phyloP scores from a whole-genome alignment of 2,888 invertebrate species.

The Aspidiotus rigidus region DNA sequence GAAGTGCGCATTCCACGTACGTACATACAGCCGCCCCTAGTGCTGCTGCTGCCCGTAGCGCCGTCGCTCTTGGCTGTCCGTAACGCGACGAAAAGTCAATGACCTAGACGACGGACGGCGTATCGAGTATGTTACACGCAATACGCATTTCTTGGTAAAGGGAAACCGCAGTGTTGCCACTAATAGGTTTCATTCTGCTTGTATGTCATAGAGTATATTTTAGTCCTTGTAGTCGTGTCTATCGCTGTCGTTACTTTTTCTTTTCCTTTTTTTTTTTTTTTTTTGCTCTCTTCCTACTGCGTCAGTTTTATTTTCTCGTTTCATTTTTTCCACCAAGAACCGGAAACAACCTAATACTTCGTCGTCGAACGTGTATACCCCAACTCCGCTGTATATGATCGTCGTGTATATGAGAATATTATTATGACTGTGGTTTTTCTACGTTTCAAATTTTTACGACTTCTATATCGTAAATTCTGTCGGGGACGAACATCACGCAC shows the following conservation, averaged over 20 bases:
- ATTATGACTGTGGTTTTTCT: neutral
- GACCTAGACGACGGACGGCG: constrained; percentile 30
- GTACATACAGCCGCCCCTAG: constrained; percentile 13
- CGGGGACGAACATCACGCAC: too few species aligned
- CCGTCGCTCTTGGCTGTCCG: constrained; percentile 24
- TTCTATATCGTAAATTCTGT: neutral
- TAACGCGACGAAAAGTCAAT: constrained; percentile 29
- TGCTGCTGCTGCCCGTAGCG: constrained; percentile 17
- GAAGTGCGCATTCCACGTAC: constrained; percentile 20
- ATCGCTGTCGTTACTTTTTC: too few species aligned
- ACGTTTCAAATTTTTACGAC: constrained; percentile 1
- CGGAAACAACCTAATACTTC: constrained; percentile 11
- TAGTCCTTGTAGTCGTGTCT: too few species aligned
- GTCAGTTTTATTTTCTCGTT: neutral
- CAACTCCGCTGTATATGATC: too few species aligned
- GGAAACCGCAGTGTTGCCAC: constrained; percentile 26
- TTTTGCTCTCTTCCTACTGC: too few species aligned
- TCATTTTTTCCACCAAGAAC: constrained; percentile 18
- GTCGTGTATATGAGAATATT: too few species aligned
- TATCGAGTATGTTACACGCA: constrained; percentile 29
- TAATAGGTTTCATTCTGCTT: neutral
- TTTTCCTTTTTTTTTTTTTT: too few species aligned
- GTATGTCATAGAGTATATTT: too few species aligned
- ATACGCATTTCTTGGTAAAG: constrained; percentile 28
- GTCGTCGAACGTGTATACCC: too few species aligned